Evolutionary conservation across 2,888 invertebrate genomes (phyloP).

Genomic region (Lamproptera curius): DNA sequence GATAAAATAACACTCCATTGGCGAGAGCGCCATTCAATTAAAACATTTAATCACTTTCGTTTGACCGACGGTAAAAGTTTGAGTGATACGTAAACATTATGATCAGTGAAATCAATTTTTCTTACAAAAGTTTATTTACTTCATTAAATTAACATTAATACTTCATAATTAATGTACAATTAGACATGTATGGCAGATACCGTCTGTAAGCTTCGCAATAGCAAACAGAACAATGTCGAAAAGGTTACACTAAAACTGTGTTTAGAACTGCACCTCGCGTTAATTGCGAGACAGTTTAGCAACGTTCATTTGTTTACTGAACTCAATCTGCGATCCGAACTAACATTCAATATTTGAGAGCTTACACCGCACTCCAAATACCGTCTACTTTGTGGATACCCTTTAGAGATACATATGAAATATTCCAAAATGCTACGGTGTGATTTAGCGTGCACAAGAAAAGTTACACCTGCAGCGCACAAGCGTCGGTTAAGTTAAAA

Average conservation of each 20-base stretch:
- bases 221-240: background rate
- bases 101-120: no score
- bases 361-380: background rate
- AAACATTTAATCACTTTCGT: no score
- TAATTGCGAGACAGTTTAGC: slow-evolving; percentile 39
- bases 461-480: slow-evolving; percentile 47
- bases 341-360: background rate
- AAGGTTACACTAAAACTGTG: slow-evolving; percentile 8
- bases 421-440: background rate
- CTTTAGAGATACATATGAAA: no score
- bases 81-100: no score
- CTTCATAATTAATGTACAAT: no score
- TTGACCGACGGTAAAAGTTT: no score
- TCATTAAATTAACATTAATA: no score
- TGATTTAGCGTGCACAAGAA: slow-evolving; percentile 46
- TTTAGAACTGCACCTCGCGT: slow-evolving; percentile 34
- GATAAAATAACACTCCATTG: no score
- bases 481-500: slow-evolving; percentile 63
- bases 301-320: slow-evolving; percentile 31
- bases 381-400: background rate
- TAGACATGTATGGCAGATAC: no score
- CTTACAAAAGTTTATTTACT: no score
- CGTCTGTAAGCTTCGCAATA: slow-evolving; percentile 24
- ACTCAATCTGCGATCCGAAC: background rate
- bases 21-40: no score